phyloP scores from a whole-genome alignment of 2,888 invertebrate species.

The Euzetes globulus region DNA sequence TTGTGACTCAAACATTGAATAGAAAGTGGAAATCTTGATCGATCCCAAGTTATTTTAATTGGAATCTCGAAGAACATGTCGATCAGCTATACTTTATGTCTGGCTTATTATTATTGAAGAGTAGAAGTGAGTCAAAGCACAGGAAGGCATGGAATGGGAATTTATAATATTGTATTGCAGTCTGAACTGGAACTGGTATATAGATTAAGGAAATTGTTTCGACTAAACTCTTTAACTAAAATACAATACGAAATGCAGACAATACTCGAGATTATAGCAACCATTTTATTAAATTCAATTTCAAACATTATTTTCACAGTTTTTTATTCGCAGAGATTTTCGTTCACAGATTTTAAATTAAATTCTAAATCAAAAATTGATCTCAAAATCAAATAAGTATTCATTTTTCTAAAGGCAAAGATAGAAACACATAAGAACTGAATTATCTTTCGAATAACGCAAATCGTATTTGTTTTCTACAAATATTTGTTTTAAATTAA shows the following conservation, averaged over 20 bases:
- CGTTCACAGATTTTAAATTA: neutral
- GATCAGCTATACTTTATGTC: neutral
- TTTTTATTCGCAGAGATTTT: neutral
- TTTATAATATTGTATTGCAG: constrained; percentile 10
- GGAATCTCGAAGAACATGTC: constrained; percentile 10
- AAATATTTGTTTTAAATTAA: too few relatives aligned
- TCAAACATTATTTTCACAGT: neutral
- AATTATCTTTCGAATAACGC: neutral
- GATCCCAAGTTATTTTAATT: constrained; percentile 26
- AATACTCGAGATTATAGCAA: constrained; percentile 9
- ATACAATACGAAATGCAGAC: neutral
- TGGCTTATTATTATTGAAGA: constrained; percentile 2
- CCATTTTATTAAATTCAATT: constrained; percentile 2
- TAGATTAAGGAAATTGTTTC: constrained; percentile 28
- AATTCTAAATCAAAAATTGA: constrained; percentile 3
- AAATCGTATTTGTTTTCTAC: too few relatives aligned
- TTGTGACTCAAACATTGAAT: neutral
- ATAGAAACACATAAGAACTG: neutral
- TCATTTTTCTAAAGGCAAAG: neutral
- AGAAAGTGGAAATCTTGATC: constrained; percentile 14
- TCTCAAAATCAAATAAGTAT: neutral
- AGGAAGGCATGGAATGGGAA: neutral
- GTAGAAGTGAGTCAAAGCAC: neutral
- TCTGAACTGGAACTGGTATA: neutral
- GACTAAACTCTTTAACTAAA: constrained; percentile 6